Evolutionary conservation across 2,888 invertebrate genomes (phyloP), one percentile per base, ranked within the genome.

Genomic region (Perizoma affinitatum): DNA sequence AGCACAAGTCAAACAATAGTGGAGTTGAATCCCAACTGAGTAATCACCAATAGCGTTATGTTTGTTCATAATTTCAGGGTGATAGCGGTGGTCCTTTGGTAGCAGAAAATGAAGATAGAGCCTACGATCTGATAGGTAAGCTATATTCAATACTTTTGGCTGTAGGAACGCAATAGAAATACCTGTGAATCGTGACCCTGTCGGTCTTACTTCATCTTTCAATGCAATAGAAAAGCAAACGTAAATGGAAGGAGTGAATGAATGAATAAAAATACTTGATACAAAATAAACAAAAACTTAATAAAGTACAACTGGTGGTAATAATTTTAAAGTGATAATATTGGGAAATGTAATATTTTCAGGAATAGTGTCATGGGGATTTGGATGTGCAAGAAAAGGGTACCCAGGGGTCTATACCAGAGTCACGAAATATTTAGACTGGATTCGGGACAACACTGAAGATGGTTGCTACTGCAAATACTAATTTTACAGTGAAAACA

Each of bases 301-400:
- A 22, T 22, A 22, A 22, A 22, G 22, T 22, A 2, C 3, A 22
- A 22, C 3, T 1, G 22, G 3, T 1, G 22, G 22, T 22, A 22
- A 22, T 22, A 22, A 22, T 22, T 22, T 22, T 3, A 1, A 22
- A 2, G 22, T 22, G 22, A 2, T 22, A 22, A 22, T 22, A 2
- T 22, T 22, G n/a, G n/a, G n/a, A n/a, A n/a, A n/a, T n/a, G n/a
- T n/a, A 9, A 38, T 2, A 45, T 65, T 84, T 88, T n/a, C 79
- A 95, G 95, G 96, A 34, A 92, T 97, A 10, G 97, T 97, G 0
- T 97, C 97, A 0, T 97, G 97, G 97, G 97, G 97, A 5, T 96
- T 96, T 75, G 97, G 97, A 36, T 97, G 97, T 78, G 97, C 97
- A 0, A 93, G 97, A 64, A 95, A 95, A 60, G 96, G 96, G 8